Evolutionary conservation across 2,888 invertebrate species (phyloP), one percentile per base, ranked within the genome.

Genomic region (Hipparchia semele): DNA sequence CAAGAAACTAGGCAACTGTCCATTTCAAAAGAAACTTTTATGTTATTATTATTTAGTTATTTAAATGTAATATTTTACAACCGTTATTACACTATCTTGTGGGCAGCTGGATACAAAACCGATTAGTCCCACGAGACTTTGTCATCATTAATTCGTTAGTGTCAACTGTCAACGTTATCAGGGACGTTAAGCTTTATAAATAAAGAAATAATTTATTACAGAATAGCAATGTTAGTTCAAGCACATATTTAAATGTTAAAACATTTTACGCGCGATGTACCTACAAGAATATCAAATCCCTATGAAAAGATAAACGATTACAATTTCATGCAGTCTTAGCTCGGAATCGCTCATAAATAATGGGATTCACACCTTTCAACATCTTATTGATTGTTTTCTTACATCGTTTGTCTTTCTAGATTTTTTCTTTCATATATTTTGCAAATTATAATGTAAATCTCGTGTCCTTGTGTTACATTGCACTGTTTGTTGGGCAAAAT

Each of bases 281-380:
- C 23, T 23, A 23, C 5, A 8, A 23, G 12, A 7, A 58, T 49
- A 23, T 23, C 10, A 53, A 65, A 53, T 51, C 65, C 39, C 53
- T 53, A 10, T 53, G 53, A 53, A 65, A 39, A 65, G 51, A 64
- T 10, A 65, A 53, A 65, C 39, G 65, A 65, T 64, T 13, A 64
- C 65, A 33, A 65, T 53, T 53, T 65, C 51, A 51, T 33, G 33
- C 33, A 12, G 53, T 33, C 6, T 65, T 53, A 53, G 53, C 33
- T 39, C 51, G 1, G 53, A 53, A n/a, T 65, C 39, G 53, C 62
- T 9, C 23, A 33, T 7, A 46, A 53, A 65, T 64, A 65, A 65
- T 53, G 53, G 65, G 33, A 51, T 65, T 65, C 53, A 65, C 33
- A 53, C 33, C 33, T 23, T 10, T 51, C 13, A 13, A 10, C 64